Percentiles rank a stretch among this genome's conserved stretches.
phyloP scores from a whole-genome alignment of 2,113 vertebrate species.

The Takifugu flavidus region DNA sequence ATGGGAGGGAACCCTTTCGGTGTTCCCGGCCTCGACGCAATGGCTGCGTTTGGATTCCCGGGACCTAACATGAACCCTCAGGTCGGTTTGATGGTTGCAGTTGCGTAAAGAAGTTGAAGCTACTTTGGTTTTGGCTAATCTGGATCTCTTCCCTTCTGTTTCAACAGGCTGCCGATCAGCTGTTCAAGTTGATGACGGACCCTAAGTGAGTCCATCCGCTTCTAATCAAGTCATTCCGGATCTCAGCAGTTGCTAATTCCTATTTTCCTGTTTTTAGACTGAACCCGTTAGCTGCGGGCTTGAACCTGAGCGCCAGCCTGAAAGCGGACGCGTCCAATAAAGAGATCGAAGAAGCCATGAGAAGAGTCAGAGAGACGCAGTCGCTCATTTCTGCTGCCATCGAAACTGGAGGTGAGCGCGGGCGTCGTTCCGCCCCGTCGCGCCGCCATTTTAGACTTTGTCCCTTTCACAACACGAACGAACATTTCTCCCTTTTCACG shows the following conservation, averaged over 20 bases:
- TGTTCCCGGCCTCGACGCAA: constrained; percentile 62
- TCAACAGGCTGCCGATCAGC: constrained; percentile 88
- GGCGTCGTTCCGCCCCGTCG: too few relatives aligned
- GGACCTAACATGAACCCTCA: constrained; percentile 74
- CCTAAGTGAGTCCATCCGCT: constrained; percentile 84
- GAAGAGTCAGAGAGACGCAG: constrained; percentile 94
- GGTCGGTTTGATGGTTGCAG: constrained; percentile 36
- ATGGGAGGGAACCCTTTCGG: constrained; percentile 70
- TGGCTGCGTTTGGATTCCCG: constrained; percentile 70
- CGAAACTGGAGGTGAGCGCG: constrained; percentile 84
- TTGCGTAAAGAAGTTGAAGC: too few relatives aligned
- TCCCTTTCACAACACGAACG: not conserved
- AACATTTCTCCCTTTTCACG: not conserved
- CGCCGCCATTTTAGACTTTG: not conserved
- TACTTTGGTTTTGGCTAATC: not conserved
- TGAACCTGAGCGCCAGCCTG: constrained; percentile 84
- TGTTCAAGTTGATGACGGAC: constrained; percentile 96
- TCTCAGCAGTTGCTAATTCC: constrained; percentile 1
- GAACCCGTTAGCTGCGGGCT: constrained; percentile 89
- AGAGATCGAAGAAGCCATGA: constrained; percentile 99
- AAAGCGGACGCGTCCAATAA: constrained; percentile 93
- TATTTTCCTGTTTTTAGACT: constrained; percentile 72
- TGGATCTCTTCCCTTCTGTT: not conserved
- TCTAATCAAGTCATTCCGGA: not conserved
- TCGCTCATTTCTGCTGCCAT: constrained; percentile 97